phyloP scores from a whole-genome alignment of 2,888 invertebrate genomes.

The Mythimna albipuncta region DNA sequence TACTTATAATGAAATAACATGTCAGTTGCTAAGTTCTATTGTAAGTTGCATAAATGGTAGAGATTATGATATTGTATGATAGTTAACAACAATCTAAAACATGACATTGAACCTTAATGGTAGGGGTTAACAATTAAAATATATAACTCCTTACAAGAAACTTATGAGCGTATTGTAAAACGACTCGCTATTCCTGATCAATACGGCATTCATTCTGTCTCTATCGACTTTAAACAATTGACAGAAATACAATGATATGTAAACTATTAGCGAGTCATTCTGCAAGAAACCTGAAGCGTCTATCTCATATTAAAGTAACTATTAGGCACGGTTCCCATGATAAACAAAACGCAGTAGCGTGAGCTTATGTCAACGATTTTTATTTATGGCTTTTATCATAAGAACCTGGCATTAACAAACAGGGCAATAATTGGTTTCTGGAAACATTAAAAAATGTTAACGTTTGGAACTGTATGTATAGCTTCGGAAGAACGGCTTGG shows the following conservation, averaged over 20 bases:
- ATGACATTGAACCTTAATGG: conserved; percentile 6
- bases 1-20: conserved; percentile 59
- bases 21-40: conserved; percentile 38
- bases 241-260: conserved; percentile 9
- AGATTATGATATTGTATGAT: conserved; percentile 14
- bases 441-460: conserved; percentile 19
- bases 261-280: conserved; percentile 8
- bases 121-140: conserved; percentile 17
- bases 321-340: conserved; percentile 6
- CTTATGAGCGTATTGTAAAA: conserved; percentile 15
- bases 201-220: not conserved
- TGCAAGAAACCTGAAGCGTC: conserved; percentile 11
- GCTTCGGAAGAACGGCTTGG: conserved; percentile 51
- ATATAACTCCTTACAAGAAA: conserved; percentile 3
- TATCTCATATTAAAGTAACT: conserved; percentile 20
- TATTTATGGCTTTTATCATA: conserved; percentile 11
- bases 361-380: not conserved
- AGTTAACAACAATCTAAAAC: conserved; percentile 34
- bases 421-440: conserved; percentile 51
- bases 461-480: conserved; percentile 7
- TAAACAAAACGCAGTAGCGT: not conserved
- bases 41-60: conserved; percentile 18
- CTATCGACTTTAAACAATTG: conserved; percentile 6
- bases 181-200: conserved; percentile 5
- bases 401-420: conserved; percentile 17